A percentile compares a stretch with the other conserved stretches of the same genome.
Conservation (phyloP, 2,888 invertebrate genomes). For the Nomada flava region DNA sequence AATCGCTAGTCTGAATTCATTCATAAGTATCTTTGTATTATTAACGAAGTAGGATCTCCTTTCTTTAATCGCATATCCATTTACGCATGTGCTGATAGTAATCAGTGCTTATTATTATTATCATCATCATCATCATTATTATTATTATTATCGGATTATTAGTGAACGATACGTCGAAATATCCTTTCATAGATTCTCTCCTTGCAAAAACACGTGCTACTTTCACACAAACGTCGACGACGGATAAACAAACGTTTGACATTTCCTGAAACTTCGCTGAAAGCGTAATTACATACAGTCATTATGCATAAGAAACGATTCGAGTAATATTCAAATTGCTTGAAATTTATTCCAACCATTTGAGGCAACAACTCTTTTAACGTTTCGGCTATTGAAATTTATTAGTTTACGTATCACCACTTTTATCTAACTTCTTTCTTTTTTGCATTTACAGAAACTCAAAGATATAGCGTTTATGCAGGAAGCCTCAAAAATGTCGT, state of each 20-base stretch:
- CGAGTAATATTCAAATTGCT: background rate
- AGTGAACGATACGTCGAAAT: background rate
- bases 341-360: background rate
- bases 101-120: background rate
- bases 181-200: constrained; percentile 7
- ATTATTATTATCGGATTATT: too few relatives aligned
- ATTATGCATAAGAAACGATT: background rate
- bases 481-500: constrained; percentile 84
- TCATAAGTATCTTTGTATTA: background rate
- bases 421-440: constrained; percentile 14
- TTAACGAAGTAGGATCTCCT: background rate
- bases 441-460: constrained; percentile 86
- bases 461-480: constrained; percentile 87
- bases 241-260: constrained; percentile 7
- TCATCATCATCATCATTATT: too few relatives aligned
- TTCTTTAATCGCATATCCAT: background rate
- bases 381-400: background rate
- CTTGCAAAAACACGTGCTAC: background rate
- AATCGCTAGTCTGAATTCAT: background rate
- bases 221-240: background rate
- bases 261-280: background rate
- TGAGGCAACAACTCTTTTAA: too few relatives aligned
- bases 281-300: background rate
- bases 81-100: background rate
- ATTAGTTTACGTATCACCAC: background rate